These are phyloP conservation scores for Hypocryptadius cinnamomeus DNA, from an alignment of 2,113 vertebrate species.

Conservation along the genomic window DNA sequence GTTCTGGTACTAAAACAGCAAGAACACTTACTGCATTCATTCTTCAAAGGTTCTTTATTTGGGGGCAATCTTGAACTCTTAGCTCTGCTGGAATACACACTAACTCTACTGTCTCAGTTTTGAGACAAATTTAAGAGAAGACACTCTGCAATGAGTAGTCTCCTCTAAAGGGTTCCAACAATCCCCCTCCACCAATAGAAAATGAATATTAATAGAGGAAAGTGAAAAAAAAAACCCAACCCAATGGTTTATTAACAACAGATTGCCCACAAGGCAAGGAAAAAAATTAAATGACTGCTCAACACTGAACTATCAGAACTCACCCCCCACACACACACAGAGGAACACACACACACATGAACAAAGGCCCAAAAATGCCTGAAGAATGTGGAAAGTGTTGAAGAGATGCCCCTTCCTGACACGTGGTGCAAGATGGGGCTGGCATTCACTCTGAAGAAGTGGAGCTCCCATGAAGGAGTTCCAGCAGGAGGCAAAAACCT, in stretches of 20 bases:
- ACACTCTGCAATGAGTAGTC: background rate
- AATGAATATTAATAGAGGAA: background rate
- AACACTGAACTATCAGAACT: background rate
- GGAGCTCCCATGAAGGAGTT: background rate
- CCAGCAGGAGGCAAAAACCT: background rate
- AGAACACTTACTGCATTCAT: background rate
- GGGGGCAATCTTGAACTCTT: background rate
- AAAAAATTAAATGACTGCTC: background rate
- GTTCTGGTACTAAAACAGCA: background rate
- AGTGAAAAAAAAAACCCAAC: rapidly evolving
- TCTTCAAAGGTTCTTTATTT: background rate
- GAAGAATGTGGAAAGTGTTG: background rate
- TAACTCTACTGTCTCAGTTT: background rate
- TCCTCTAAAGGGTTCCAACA: background rate
- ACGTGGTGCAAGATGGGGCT: rapidly evolving
- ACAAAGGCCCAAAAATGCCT: background rate
- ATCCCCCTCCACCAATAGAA: background rate
- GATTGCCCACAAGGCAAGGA: background rate
- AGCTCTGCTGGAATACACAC: background rate
- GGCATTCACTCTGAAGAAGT: background rate
- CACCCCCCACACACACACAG: background rate
- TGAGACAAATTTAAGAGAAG: background rate
- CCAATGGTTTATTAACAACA: background rate
- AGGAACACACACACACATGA: background rate
- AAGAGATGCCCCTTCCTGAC: background rate